Percentiles rank a stretch among this genome's conserved stretches.
Conservation (phyloP, 2,113 vertebrate species). For the Cheilinus undulatus region DNA sequence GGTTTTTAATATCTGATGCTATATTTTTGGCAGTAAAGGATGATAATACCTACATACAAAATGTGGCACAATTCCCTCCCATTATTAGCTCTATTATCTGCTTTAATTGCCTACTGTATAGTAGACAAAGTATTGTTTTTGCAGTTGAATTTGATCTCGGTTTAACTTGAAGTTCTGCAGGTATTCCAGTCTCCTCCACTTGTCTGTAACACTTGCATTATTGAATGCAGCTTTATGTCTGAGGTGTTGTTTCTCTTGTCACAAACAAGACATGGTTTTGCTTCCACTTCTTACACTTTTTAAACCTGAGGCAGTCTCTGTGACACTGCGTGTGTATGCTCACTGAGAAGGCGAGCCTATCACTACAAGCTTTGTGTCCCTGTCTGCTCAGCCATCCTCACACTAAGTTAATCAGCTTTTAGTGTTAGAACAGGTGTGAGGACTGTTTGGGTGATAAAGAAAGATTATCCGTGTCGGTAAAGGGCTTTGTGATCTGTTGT, state of each 20-base stretch:
- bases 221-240: neutral
- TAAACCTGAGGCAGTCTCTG: neutral
- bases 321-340: neutral
- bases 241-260: constrained; percentile 12
- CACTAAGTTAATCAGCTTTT: constrained; percentile 41
- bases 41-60: too few species aligned
- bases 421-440: constrained; percentile 23
- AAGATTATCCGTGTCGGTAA: constrained; percentile 19
- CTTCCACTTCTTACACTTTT: neutral
- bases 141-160: too few species aligned
- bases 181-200: neutral
- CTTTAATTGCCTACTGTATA: too few species aligned
- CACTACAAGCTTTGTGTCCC: constrained; percentile 8
- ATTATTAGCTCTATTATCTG: too few species aligned
- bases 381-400: neutral
- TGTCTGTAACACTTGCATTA: neutral
- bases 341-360: constrained; percentile 10
- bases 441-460: constrained; percentile 42
- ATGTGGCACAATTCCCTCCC: too few species aligned
- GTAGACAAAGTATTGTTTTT: too few species aligned
- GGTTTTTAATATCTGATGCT: too few species aligned
- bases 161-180: neutral
- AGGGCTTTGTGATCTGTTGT: constrained; percentile 16
- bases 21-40: too few species aligned
- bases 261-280: neutral